Percentiles rank a stretch among this genome's conserved stretches.
These are phyloP conservation scores for Acleris cristana DNA, from an alignment of 2,888 invertebrate species.

Conservation along the genomic window DNA sequence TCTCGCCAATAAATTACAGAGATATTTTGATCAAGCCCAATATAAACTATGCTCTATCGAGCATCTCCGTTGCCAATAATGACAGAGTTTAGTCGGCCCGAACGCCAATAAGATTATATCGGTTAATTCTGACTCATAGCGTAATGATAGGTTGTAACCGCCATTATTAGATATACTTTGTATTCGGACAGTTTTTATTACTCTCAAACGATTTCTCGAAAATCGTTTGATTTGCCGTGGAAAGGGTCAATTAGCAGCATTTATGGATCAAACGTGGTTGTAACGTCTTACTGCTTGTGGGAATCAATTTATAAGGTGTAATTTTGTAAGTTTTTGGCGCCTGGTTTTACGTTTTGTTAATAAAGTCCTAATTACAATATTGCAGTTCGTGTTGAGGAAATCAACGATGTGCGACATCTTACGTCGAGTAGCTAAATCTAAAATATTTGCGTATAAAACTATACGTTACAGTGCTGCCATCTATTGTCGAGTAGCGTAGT, in stretches of 20 bases:
- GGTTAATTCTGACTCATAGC: conserved; percentile 58
- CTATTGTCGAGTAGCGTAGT: conserved; percentile 44
- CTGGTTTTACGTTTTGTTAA: conserved; percentile 13
- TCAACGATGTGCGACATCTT: no score
- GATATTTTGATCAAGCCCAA: conserved; percentile 36
- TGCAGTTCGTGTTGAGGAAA: no score
- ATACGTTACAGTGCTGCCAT: no score
- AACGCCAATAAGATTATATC: conserved; percentile 56
- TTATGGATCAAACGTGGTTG: conserved; percentile 27
- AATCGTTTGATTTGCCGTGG: conserved; percentile 37
- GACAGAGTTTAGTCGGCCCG: conserved; percentile 49
- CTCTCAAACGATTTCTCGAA: conserved; percentile 52
- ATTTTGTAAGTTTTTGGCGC: conserved; percentile 28
- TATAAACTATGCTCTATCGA: conserved; percentile 34
- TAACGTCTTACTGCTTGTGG: conserved; percentile 29
- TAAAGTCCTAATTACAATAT: background rate
- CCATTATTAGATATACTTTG: conserved; percentile 57
- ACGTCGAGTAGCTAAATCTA: background rate
- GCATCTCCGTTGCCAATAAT: conserved; percentile 43
- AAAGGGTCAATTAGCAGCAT: conserved; percentile 28
- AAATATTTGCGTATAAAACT: no score
- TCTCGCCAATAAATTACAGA: conserved; percentile 31
- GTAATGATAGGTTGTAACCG: conserved; percentile 64
- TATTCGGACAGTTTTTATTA: conserved; percentile 64
- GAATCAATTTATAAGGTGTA: conserved; percentile 27